A percentile compares a stretch with the other conserved stretches of the same genome.
Conservation (phyloP, 2,113 vertebrate species). For the Sterrhoptilus dennistouni region DNA sequence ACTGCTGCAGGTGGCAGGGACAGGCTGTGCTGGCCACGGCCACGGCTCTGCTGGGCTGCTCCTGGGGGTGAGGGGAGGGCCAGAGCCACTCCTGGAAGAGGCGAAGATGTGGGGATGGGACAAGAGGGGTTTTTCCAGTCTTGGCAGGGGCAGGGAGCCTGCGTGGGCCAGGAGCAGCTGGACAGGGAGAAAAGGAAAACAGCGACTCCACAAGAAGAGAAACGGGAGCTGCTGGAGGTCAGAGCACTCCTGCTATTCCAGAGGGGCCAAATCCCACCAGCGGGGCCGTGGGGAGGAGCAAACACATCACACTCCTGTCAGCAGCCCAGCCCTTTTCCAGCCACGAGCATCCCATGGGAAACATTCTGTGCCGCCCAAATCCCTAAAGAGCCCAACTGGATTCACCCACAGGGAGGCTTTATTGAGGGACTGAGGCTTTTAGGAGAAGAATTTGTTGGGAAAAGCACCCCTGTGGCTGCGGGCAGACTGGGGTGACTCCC, state of each 20-base stretch:
- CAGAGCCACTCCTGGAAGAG: conserved; percentile 40
- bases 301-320: accelerated
- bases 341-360: accelerated
- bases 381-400: background rate
- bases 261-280: accelerated
- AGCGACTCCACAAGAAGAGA: conserved; percentile 56
- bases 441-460: background rate
- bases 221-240: conserved; percentile 73
- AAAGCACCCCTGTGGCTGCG: accelerated
- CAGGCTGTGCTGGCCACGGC: background rate
- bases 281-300: background rate
- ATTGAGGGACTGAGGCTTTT: background rate
- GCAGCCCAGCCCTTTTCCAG: background rate
- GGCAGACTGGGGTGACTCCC: background rate
- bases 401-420: background rate
- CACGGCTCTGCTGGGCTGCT: accelerated
- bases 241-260: background rate
- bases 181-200: conserved; percentile 59
- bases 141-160: background rate
- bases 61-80: background rate
- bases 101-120: conserved; percentile 54
- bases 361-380: accelerated
- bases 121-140: conserved; percentile 37
- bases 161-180: background rate
- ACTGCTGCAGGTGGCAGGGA: background rate